Evolutionary conservation across 1,140 invertebrate species (phyloP).

Genomic region (Carposina sasakii): DNA sequence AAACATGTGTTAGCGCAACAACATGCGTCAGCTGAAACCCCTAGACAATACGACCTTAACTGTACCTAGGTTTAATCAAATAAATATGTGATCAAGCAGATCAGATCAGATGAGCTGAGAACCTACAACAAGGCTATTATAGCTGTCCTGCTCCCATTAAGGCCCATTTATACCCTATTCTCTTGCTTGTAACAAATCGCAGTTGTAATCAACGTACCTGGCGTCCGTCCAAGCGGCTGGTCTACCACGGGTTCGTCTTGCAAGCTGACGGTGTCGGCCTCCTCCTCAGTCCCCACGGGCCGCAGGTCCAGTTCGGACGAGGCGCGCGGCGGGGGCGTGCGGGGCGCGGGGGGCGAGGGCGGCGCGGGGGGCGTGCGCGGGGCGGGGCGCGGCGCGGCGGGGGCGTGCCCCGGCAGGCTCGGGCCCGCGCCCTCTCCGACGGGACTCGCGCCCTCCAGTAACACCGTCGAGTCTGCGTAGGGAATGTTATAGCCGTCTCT

Average conservation of each 20-base stretch:
- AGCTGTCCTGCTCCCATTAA: no score
- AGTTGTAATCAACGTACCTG: constrained; percentile 1
- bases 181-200: no score
- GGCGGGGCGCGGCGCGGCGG: not conserved
- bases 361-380: constrained; percentile 7
- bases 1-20: no score
- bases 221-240: not conserved
- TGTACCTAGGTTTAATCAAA: no score
- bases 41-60: no score
- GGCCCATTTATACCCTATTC: no score
- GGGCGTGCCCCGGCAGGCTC: not conserved
- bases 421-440: not conserved
- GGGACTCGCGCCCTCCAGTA: constrained; percentile 21
- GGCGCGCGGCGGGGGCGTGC: constrained; percentile 28
- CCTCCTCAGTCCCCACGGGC: constrained; percentile 16
- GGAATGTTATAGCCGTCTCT: no score
- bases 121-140: no score
- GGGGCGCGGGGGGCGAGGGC: not conserved
- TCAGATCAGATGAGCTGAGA: no score
- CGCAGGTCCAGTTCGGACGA: constrained; percentile 45
- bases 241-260: constrained; percentile 41
- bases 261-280: constrained; percentile 36
- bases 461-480: constrained; percentile 39
- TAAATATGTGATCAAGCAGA: no score
- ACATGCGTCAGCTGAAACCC: no score